Conservation (phyloP, 2,888 invertebrate genomes). For the Tiliacea citrago region DNA sequence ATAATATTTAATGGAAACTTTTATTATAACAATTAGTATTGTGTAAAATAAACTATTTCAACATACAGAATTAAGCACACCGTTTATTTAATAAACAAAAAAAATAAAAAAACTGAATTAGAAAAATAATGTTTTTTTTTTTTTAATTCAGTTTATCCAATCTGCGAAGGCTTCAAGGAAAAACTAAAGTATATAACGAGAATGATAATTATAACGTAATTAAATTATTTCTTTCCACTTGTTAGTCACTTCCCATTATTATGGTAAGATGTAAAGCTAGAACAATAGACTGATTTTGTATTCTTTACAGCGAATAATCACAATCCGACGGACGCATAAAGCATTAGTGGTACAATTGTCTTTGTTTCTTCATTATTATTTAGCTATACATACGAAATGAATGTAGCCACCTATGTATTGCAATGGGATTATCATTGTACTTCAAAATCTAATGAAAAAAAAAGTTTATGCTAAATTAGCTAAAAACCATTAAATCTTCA, state of each 20-base stretch:
- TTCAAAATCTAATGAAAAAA: not conserved
- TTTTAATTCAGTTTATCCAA: not conserved
- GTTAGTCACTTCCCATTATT: slow-evolving; percentile 16
- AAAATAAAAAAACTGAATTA: not conserved
- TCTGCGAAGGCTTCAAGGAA: slow-evolving; percentile 23
- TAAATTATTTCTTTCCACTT: slow-evolving; percentile 23
- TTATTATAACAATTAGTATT: not conserved
- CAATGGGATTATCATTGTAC: not conserved
- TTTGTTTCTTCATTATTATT: slow-evolving; percentile 42
- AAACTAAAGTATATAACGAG: slow-evolving; percentile 17
- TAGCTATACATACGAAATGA: not conserved
- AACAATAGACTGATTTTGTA: slow-evolving; percentile 67
- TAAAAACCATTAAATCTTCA: not conserved
- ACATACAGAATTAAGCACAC: not conserved
- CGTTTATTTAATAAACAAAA: not conserved
- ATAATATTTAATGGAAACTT: not conserved
- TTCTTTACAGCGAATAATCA: slow-evolving; percentile 57
- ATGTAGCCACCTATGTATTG: not conserved
- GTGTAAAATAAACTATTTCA: not conserved
- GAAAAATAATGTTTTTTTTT: not conserved
- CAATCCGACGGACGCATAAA: slow-evolving; percentile 50
- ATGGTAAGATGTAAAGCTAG: slow-evolving; percentile 26
- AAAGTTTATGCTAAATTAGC: not conserved
- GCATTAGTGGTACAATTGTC: slow-evolving; percentile 26
- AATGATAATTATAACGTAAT: slow-evolving; percentile 32